Percentiles rank a stretch among this genome's conserved stretches.
Conservation (phyloP, 2,113 vertebrate species). For the Laticauda laticaudata region DNA sequence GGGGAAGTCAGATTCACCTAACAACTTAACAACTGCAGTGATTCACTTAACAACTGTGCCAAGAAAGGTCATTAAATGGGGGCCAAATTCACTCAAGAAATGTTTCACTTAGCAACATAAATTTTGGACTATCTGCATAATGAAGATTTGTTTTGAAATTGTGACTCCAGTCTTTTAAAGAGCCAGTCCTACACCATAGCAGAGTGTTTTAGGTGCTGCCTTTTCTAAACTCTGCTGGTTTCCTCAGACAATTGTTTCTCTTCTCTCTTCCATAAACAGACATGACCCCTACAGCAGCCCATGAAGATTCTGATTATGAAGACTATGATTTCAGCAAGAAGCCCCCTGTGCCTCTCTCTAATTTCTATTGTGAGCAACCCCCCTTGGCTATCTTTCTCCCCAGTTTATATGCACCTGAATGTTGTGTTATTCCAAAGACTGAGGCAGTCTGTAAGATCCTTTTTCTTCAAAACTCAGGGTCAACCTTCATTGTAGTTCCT, state of each 20-base stretch:
- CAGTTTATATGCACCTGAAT: background rate
- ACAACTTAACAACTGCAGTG: background rate
- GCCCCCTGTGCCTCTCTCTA: slow-evolving; percentile 70
- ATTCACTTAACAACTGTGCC: background rate
- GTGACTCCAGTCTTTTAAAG: background rate
- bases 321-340: slow-evolving; percentile 71
- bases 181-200: background rate
- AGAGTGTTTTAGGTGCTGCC: background rate
- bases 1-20: background rate
- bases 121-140: background rate
- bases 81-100: background rate
- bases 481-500: background rate
- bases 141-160: background rate
- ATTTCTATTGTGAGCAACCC: slow-evolving; percentile 72
- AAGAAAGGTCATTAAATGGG: background rate
- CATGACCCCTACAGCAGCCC: fast-evolving
- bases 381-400: background rate
- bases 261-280: background rate
- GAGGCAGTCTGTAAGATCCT: background rate
- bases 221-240: background rate
- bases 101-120: background rate
- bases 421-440: background rate
- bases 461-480: background rate
- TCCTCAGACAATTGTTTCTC: background rate
- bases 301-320: slow-evolving; percentile 65